Evolutionary conservation across 1,140 invertebrate genomes (phyloP).

Genomic region (Diabrotica undecimpunctata): DNA sequence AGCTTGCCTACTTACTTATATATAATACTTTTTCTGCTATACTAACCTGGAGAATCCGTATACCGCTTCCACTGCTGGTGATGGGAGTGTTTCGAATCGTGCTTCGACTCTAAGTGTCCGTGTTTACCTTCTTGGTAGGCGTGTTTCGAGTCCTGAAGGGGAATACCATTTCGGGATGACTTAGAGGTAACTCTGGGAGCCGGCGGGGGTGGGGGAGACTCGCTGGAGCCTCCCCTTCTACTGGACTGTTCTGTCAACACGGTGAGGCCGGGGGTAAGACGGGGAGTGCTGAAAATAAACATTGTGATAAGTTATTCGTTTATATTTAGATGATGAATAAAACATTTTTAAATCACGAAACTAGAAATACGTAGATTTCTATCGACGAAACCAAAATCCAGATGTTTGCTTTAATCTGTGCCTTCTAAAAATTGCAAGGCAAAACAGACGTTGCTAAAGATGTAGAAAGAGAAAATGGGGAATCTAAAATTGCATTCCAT

Average conservation of each 20-base stretch:
- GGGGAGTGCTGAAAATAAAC: constrained; percentile 31
- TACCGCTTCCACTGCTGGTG: constrained; percentile 35
- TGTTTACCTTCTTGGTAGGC: not conserved
- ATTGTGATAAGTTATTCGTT: not conserved
- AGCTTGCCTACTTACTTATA: too few relatives aligned
- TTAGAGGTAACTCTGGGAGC: constrained; percentile 29
- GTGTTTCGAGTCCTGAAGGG: constrained; percentile 22
- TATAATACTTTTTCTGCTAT: not conserved
- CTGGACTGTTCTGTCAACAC: constrained; percentile 36
- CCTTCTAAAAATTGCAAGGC: too few relatives aligned
- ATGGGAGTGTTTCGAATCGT: constrained; percentile 28
- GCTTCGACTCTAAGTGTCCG: not conserved
- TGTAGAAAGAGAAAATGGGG: too few relatives aligned
- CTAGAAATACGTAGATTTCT: too few relatives aligned
- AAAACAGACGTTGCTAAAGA: too few relatives aligned
- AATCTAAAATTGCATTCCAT: too few relatives aligned
- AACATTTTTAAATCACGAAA: too few relatives aligned
- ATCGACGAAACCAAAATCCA: too few relatives aligned
- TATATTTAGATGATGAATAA: not conserved
- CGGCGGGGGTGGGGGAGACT: constrained; percentile 30
- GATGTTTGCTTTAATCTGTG: too few relatives aligned
- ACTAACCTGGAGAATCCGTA: constrained; percentile 51
- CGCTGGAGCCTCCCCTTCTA: constrained; percentile 29
- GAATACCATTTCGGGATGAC: constrained; percentile 24
- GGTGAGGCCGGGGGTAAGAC: constrained; percentile 34